A percentile compares a stretch with the other conserved stretches of the same genome.
Conservation (phyloP, 2,797 vertebrate genomes). For the Sebastes ruberrimus region DNA sequence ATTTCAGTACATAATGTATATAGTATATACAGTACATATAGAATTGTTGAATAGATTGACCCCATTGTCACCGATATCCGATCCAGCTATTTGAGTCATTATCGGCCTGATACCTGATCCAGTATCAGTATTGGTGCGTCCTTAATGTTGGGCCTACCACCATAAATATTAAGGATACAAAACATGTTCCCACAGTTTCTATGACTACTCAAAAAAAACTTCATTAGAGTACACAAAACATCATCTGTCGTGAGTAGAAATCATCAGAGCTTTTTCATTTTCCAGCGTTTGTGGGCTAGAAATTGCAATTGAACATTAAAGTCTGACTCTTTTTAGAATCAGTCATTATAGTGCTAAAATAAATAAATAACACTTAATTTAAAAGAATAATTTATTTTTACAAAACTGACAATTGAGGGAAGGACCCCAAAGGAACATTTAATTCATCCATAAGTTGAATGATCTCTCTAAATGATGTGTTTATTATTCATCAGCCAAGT, state of each 20-base stretch:
- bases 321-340: background rate
- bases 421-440: background rate
- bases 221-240: background rate
- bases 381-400: background rate
- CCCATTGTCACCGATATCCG: no score
- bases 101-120: no score
- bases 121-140: no score
- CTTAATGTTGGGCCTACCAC: background rate
- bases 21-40: no score
- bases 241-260: background rate
- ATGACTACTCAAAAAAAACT: constrained; percentile 3
- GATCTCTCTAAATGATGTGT: background rate
- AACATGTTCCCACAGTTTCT: background rate
- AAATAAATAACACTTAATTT: background rate
- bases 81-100: no score
- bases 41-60: no score
- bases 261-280: background rate
- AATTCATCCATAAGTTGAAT: background rate
- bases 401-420: background rate
- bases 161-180: background rate
- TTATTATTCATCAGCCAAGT: background rate
- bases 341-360: background rate
- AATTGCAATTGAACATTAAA: background rate
- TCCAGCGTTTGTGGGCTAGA: background rate
- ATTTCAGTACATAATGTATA: no score